phyloP scores from a whole-genome alignment of 2,888 invertebrate species.

The Dynastes maya region DNA sequence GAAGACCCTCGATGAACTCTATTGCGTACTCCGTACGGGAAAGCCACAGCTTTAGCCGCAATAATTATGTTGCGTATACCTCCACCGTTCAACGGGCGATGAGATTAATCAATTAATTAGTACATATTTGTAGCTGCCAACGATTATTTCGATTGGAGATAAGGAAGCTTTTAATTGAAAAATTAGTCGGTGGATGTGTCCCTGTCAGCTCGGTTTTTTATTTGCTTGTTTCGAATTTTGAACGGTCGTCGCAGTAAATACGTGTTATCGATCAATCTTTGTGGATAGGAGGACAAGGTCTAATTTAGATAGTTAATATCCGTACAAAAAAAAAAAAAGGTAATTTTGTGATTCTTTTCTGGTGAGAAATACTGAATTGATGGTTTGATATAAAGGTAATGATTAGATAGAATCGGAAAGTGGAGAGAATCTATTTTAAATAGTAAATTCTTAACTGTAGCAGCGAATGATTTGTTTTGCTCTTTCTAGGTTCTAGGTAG shows the following conservation, averaged over 20 bases:
- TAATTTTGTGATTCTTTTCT: not conserved
- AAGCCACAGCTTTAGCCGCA: not conserved
- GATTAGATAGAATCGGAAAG: not conserved
- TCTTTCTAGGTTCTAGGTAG: too few species aligned
- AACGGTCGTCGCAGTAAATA: constrained; percentile 29
- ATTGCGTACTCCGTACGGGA: not conserved
- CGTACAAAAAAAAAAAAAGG: constrained; percentile 7
- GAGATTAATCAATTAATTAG: constrained; percentile 31
- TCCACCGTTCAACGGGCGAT: not conserved
- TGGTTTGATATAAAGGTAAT: constrained; percentile 11
- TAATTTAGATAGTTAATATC: constrained; percentile 35
- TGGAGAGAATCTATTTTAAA: not conserved
- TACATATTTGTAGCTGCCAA: not conserved
- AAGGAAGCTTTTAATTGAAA: constrained; percentile 11
- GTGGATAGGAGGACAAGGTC: constrained; percentile 40
- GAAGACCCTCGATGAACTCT: not conserved
- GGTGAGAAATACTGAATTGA: not conserved
- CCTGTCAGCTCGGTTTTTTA: constrained; percentile 31
- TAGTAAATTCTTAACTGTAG: too few species aligned
- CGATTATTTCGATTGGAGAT: constrained; percentile 27
- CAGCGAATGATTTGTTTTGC: too few species aligned
- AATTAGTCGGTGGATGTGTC: constrained; percentile 32
- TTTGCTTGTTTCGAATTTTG: constrained; percentile 9
- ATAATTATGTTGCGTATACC: constrained; percentile 22
- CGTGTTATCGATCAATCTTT: constrained; percentile 40